These are phyloP conservation scores for Hirtodrosophila duncani DNA, from an alignment of 2,888 invertebrate species.

Conservation along the genomic window DNA sequence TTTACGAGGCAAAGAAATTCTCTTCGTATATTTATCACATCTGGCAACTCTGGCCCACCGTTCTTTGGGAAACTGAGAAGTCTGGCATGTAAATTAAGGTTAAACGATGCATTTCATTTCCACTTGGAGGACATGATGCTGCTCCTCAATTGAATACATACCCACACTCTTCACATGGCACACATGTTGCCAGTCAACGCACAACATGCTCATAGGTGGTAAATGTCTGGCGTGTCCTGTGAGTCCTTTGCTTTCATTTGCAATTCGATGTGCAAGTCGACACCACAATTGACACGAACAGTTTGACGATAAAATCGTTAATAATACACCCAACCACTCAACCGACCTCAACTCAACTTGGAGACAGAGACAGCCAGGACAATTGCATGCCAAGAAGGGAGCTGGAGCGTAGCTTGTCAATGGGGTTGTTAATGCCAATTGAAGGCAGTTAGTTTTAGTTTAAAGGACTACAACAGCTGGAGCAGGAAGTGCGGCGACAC, in stretches of 20 bases:
- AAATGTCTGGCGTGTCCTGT: neutral
- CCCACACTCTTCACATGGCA: constrained; percentile 15
- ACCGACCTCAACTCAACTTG: too few relatives aligned
- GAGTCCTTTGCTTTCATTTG: constrained; percentile 13
- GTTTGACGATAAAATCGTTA: constrained; percentile 19
- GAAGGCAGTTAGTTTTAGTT: constrained; percentile 33
- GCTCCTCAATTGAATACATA: constrained; percentile 18
- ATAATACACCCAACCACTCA: constrained; percentile 1
- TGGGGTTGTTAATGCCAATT: constrained; percentile 24
- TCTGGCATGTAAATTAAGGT: constrained; percentile 5
- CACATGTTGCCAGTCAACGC: constrained; percentile 30
- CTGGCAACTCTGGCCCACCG: too few relatives aligned
- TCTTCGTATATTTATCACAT: too few relatives aligned
- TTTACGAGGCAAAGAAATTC: too few relatives aligned
- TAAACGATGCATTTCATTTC: constrained; percentile 7
- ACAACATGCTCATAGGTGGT: constrained; percentile 15
- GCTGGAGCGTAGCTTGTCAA: neutral
- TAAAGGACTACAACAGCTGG: neutral
- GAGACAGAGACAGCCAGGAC: too few relatives aligned
- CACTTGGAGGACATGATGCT: constrained; percentile 29
- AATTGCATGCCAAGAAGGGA: too few relatives aligned
- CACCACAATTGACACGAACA: constrained; percentile 20
- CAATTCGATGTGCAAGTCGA: constrained; percentile 20
- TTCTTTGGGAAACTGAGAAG: too few relatives aligned
- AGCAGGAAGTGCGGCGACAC: too few relatives aligned